A percentile compares a stretch with the other conserved stretches of the same genome.
These are phyloP conservation scores for Toxotes chatareus DNA, from an alignment of 2,113 vertebrate species.

Conservation along the genomic window DNA sequence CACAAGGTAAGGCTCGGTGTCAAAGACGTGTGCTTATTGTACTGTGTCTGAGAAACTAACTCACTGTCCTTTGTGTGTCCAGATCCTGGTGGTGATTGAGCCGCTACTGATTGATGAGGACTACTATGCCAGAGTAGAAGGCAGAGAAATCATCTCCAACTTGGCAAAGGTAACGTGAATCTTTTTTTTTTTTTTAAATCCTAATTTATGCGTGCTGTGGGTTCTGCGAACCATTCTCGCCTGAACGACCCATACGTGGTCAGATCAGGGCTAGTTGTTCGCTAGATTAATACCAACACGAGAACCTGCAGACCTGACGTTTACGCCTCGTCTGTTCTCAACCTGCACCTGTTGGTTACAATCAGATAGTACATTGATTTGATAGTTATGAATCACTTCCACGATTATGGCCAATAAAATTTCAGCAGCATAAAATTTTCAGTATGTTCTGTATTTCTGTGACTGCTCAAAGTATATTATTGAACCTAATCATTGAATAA, in stretches of 20 bases:
- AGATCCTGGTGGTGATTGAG: conserved; percentile 99
- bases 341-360: conserved; percentile 73
- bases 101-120: conserved; percentile 99
- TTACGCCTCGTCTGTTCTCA: conserved; percentile 70
- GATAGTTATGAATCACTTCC: no score
- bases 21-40: not conserved
- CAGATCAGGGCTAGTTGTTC: conserved; percentile 76
- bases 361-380: not conserved
- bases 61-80: not conserved
- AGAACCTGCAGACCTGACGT: conserved; percentile 62
- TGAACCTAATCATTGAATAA: no score
- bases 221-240: conserved; percentile 76
- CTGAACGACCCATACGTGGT: conserved; percentile 73
- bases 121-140: conserved; percentile 99
- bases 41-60: not conserved
- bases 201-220: not conserved
- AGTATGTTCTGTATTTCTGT: no score
- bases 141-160: conserved; percentile 99
- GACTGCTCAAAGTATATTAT: no score
- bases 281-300: conserved; percentile 74
- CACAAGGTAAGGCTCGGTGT: conserved; percentile 89
- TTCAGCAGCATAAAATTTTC: no score
- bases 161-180: conserved; percentile 94
- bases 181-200: not conserved
- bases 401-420: no score